Evolutionary conservation across 2,888 invertebrate species (phyloP), one percentile per base, ranked within the genome.

Genomic region (Xestia sexstrigata): DNA sequence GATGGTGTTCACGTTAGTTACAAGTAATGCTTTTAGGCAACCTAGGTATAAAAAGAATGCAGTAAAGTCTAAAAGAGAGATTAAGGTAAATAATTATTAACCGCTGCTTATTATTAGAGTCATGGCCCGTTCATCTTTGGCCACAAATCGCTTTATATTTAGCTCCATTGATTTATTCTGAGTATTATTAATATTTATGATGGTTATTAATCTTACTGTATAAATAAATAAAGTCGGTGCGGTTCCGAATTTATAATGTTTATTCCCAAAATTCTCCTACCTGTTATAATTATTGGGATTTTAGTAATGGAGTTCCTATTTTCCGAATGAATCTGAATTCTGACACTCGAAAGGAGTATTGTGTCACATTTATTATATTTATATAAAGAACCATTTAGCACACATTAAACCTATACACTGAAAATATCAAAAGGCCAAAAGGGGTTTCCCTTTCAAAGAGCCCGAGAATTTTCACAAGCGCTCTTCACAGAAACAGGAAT

Each of bases 111-210:
- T 76, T 71, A 39, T 45, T 52, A 52, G 11, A 76, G 17, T 13
- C 71, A 76, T 71, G 69, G 65, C 58, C n/a, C 15, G 23, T 15
- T 42, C 20, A 45, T 70, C 77, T 70, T 70, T n/a, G 74, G 78
- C 74, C 62, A 76, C 49, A 39, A 35, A 68, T 55, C 58, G 30
- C 20, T 49, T 26, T 85, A 82, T 72, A 65, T 85, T 72, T 82
- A 63, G 72, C 39, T 60, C 15, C 62, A 72, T 69, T 66, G 74
- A 83, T 78, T 85, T 85, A 85, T 30, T 35, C 58, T 30, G 8
- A 39, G 60, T 52, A 78, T 69, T 71, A 85, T 73, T 83, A 52
- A 82, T 74, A 78, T 85, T 85, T 78, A 85, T 82, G 45, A 42
- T 1, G 45, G 82, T 60, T 66, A 78, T 85, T 63, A 83, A 82